phyloP scores from a whole-genome alignment of 92 coral and sea anemone genomes.

The Porites cylindrica region DNA sequence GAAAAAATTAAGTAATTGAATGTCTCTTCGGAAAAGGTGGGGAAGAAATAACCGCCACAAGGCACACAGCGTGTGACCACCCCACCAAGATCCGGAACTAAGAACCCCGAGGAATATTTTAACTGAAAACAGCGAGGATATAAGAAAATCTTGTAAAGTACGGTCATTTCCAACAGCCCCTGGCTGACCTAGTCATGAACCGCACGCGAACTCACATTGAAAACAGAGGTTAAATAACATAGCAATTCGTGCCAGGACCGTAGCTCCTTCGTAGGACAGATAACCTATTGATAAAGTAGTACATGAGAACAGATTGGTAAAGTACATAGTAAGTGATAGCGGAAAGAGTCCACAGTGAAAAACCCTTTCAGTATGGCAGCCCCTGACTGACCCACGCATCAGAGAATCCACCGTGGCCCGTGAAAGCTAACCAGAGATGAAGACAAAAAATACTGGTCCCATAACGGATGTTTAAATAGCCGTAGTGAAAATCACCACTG shows the following conservation, averaged over 20 bases:
- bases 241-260: not conserved
- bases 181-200: slow-evolving; percentile 19
- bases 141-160: not conserved
- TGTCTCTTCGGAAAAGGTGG: not conserved
- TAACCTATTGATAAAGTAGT: not conserved
- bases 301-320: not conserved
- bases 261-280: not conserved
- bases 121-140: slow-evolving; percentile 7
- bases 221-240: slow-evolving; percentile 10
- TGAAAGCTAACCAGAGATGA: slow-evolving; percentile 6
- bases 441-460: slow-evolving; percentile 14
- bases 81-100: slow-evolving; percentile 10
- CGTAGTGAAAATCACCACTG: slow-evolving; percentile 14
- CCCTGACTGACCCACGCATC: no score
- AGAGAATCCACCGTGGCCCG: not conserved
- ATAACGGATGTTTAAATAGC: slow-evolving; percentile 14
- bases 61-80: slow-evolving; percentile 8
- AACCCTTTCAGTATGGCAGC: no score
- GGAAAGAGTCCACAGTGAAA: no score
- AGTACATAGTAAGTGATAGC: not conserved
- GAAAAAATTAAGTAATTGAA: no score
- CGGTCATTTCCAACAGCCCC: slow-evolving; percentile 1
- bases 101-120: slow-evolving; percentile 1
- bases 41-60: not conserved
- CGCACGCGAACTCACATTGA: slow-evolving; percentile 8